Conservation (phyloP, 2,888 invertebrate genomes). For the Patella caerulea region DNA sequence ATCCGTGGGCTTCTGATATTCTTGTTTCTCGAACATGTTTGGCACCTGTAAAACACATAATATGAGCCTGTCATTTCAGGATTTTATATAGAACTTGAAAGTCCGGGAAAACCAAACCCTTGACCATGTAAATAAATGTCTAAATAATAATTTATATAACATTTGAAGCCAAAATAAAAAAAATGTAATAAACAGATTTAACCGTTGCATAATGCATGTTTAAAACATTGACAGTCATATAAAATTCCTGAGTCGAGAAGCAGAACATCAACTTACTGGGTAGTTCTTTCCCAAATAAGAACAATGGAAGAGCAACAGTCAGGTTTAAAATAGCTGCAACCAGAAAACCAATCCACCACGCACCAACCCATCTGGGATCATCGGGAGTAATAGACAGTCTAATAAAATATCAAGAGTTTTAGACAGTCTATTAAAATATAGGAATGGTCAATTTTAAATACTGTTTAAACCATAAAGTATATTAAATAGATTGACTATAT, state of each 20-base stretch:
- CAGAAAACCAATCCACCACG: constrained; percentile 86
- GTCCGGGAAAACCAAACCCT: neutral
- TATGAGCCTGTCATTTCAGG: no score
- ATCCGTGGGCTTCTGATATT: constrained; percentile 53
- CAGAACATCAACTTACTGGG: constrained; percentile 71
- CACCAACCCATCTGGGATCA: constrained; percentile 83
- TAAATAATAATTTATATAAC: no score
- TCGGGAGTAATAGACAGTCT: constrained; percentile 72
- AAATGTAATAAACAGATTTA: no score
- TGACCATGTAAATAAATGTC: neutral
- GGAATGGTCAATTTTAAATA: no score
- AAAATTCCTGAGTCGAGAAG: neutral
- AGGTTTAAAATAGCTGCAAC: constrained; percentile 78
- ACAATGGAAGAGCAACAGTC: constrained; percentile 77
- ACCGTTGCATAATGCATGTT: no score
- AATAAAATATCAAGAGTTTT: no score
- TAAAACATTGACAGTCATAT: neutral
- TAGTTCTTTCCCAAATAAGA: constrained; percentile 80
- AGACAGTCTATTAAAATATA: no score
- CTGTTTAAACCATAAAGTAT: no score
- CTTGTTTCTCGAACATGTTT: constrained; percentile 44
- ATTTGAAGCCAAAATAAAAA: no score
- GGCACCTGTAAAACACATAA: constrained; percentile 43
- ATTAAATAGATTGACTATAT: no score
- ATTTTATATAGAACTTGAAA: neutral